Conservation (phyloP, 1,140 invertebrate genomes). For the Lithobius niger region DNA sequence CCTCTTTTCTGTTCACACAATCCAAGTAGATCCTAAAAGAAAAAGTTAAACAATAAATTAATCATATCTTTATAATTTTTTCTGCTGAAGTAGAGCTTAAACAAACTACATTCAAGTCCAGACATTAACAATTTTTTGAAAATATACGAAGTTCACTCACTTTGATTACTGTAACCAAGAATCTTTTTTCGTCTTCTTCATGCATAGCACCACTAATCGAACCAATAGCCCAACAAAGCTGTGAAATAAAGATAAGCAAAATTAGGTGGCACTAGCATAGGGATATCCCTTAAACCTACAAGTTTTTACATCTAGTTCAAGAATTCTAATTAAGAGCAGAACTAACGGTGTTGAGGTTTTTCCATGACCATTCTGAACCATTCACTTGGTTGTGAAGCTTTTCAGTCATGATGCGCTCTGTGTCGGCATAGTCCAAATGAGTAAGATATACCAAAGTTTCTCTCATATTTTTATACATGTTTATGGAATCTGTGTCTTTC, state of each 20-base stretch:
- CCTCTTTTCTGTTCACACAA: conserved; percentile 99
- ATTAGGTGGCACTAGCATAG: no score
- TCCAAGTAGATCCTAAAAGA: conserved; percentile 66
- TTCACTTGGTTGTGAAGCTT: conserved; percentile 99
- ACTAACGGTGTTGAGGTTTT: conserved; percentile 88
- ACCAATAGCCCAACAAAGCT: conserved; percentile 98
- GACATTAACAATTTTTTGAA: neutral
- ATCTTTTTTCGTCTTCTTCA: conserved; percentile 98
- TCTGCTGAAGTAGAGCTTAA: neutral
- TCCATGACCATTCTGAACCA: conserved; percentile 99
- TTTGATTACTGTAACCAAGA: conserved; percentile 98
- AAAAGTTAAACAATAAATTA: conserved; percentile 5
- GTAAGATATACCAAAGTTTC: conserved; percentile 98
- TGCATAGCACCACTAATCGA: conserved; percentile 98
- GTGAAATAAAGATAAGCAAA: conserved; percentile 15
- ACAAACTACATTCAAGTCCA: neutral
- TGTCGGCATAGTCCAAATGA: conserved; percentile 95
- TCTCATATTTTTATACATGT: conserved; percentile 99
- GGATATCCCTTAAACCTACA: no score
- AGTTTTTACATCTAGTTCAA: no score
- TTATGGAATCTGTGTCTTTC: conserved; percentile 99
- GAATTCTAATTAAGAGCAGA: no score
- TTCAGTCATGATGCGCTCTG: conserved; percentile 97
- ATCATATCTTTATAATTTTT: neutral
- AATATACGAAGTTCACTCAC: conserved; percentile 19